Evolutionary conservation across 2,797 vertebrate species (phyloP), one percentile per base, ranked within the genome.

Genomic region (Rallus crepitans): DNA sequence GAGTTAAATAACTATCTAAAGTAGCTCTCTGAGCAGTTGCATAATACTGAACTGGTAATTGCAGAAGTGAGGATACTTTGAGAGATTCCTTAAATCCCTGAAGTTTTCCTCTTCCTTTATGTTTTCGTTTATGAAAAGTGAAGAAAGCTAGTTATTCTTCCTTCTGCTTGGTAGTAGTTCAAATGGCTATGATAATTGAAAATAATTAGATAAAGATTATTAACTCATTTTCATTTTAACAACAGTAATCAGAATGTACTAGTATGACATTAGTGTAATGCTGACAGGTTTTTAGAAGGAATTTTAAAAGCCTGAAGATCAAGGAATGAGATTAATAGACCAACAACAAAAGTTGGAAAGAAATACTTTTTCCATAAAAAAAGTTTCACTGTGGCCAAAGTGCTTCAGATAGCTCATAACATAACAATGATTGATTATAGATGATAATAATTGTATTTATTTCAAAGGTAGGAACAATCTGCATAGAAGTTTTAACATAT

Each of bases 191-290:
- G 25, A 63, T 56, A 71, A 35, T 82, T 86, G 47, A 81, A 61
- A 89, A 87, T 81, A 85, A 87, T 71, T 59, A 81, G 35, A n/a
- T 85, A 80, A 92, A 79, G 12, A 92, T 82, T 83, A 52, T 55
- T 87, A 94, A 81, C 60, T 93, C 52, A 64, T 70, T 70, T 87
- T 35, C 40, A 68, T 57, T 82, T 77, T 78, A 88, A 48, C 81
- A 91, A 56, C 16, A 78, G 28, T 33, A 61, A 71, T 75, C 15
- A 57, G 50, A 56, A 28, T 15, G 6, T 59, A 55, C 40, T 82
- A 57, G 85, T 45, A 21, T 61, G 66, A 50, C 35, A 35, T 42
- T 40, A 82, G 19, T 5, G 12, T 24, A 37, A 64, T 19, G 33
- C 37, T 71, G 50, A 60, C 63, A 61, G 7, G 13, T 63, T 64